Evolutionary conservation across 2,888 invertebrate species (phyloP).

Genomic region (Drosophila bunnanda): DNA sequence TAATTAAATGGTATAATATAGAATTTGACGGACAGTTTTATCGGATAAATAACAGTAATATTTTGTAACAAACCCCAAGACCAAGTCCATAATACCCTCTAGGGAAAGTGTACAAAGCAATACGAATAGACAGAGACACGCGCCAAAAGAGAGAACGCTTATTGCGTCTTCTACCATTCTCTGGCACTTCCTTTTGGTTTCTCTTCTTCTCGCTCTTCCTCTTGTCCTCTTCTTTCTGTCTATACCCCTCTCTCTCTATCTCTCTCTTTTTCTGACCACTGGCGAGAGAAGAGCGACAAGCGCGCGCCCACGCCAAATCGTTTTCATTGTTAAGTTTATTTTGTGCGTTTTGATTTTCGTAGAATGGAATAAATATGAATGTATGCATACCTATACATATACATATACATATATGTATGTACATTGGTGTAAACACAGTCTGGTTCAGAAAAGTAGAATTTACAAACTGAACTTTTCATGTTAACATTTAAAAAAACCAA

Average conservation of each 20-base stretch:
- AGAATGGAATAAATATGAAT: conserved; percentile 21
- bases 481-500: too few relatives aligned
- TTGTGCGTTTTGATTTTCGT: conserved; percentile 55
- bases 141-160: conserved; percentile 30
- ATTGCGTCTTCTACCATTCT: conserved; percentile 26
- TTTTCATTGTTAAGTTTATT: conserved; percentile 58
- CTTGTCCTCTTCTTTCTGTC: conserved; percentile 1
- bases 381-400: background rate
- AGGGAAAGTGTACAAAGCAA: background rate
- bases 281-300: conserved; percentile 21
- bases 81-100: background rate
- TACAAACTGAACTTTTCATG: too few relatives aligned
- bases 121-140: conserved; percentile 21
- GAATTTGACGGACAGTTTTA: too few relatives aligned
- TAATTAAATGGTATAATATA: too few relatives aligned
- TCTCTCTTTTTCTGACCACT: conserved; percentile 9
- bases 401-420: background rate
- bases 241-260: background rate
- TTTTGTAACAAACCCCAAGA: background rate
- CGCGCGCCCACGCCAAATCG: conserved; percentile 63
- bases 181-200: conserved; percentile 21
- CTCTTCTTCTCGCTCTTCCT: conserved; percentile 9
- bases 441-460: background rate
- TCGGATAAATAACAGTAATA: background rate
- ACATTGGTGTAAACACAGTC: conserved; percentile 1